These are phyloP conservation scores for Melanotaenia nigrans DNA, from an alignment of 2,797 vertebrate species.

Conservation along the genomic window DNA sequence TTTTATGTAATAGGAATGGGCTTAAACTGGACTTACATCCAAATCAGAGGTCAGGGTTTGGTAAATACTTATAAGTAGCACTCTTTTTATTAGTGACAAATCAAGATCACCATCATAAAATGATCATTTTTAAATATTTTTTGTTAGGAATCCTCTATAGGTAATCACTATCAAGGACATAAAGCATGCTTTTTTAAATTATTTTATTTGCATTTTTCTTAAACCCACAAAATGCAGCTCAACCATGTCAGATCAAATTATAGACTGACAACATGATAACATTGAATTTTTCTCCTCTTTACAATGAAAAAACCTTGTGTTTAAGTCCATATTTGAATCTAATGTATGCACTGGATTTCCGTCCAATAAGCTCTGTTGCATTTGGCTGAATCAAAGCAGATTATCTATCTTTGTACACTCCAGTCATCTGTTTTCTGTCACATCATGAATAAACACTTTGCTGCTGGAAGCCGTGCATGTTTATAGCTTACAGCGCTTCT, in stretches of 20 bases:
- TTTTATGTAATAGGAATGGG: background rate
- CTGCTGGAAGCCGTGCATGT: background rate
- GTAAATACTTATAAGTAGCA: background rate
- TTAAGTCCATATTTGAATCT: background rate
- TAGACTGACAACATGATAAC: too few relatives aligned
- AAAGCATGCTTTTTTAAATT: background rate
- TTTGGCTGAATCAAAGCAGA: constrained; percentile 7
- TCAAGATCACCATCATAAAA: background rate
- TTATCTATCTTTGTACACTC: background rate
- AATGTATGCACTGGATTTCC: background rate
- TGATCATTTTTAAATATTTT: too few relatives aligned
- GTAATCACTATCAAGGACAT: background rate
- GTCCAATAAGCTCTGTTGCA: background rate
- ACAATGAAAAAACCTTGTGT: background rate
- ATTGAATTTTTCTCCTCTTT: background rate
- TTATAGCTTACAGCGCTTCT: background rate
- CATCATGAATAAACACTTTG: background rate
- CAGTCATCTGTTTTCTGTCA: background rate
- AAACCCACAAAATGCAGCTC: background rate
- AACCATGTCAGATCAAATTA: background rate
- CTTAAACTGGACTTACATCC: background rate
- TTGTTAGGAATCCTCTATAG: background rate
- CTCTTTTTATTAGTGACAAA: background rate
- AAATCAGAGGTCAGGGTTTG: background rate
- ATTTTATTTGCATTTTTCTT: background rate